Conservation (phyloP, 2,113 vertebrate genomes). For the Macquaria ambigua region DNA sequence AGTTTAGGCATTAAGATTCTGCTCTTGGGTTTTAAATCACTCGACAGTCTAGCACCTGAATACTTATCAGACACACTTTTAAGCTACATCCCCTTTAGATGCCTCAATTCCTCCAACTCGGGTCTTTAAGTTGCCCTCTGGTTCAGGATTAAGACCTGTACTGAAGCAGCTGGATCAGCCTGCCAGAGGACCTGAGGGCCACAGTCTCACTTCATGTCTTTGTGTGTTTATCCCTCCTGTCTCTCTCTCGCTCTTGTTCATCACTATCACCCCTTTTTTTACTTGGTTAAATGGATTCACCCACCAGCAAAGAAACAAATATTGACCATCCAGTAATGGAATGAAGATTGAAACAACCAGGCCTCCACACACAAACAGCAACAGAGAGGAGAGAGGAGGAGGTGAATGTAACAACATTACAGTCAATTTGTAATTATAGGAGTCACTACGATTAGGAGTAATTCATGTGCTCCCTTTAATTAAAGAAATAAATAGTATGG, state of each 20-base stretch:
- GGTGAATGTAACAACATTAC: conserved; percentile 20
- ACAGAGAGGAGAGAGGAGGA: conserved; percentile 8
- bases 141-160: conserved; percentile 50
- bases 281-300: conserved; percentile 32
- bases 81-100: conserved; percentile 4
- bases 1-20: conserved; percentile 36
- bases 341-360: conserved; percentile 30
- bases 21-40: neutral
- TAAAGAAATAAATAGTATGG: conserved; percentile 47
- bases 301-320: conserved; percentile 28
- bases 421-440: conserved; percentile 56
- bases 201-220: conserved; percentile 8
- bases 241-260: conserved; percentile 13
- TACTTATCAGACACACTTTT: conserved; percentile 1
- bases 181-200: neutral
- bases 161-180: conserved; percentile 29
- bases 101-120: conserved; percentile 13
- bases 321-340: conserved; percentile 47
- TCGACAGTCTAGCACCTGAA: conserved; percentile 14
- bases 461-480: conserved; percentile 53
- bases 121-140: conserved; percentile 12
- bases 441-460: conserved; percentile 30
- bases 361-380: neutral
- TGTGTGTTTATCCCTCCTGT: conserved; percentile 6
- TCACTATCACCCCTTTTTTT: conserved; percentile 2